Conservation (phyloP, 1,140 invertebrate species). For the Leptinotarsa undecemlineata region DNA sequence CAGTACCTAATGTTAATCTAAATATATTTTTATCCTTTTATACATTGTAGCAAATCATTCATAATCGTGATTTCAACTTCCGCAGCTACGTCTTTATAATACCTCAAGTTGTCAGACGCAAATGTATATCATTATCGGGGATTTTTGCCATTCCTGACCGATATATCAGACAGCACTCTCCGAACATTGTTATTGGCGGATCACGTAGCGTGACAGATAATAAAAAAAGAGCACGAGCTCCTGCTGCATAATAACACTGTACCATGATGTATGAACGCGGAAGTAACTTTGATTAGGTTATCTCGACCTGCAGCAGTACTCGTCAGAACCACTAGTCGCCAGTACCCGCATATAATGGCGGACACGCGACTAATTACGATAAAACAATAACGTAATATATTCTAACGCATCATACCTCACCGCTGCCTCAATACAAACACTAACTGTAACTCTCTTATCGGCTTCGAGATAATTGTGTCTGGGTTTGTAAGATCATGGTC, state of each 20-base stretch:
- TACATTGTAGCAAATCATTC: too few relatives aligned
- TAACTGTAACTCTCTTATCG: constrained; percentile 1
- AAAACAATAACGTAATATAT: constrained; percentile 8
- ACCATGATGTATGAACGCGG: constrained; percentile 7
- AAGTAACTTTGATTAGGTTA: constrained; percentile 5
- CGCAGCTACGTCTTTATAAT: too few relatives aligned
- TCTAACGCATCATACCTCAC: not conserved
- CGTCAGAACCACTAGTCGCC: constrained; percentile 1
- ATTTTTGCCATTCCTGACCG: not conserved
- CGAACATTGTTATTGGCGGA: not conserved
- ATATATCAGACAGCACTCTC: not conserved
- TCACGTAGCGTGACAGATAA: not conserved
- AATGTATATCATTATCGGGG: too few relatives aligned
- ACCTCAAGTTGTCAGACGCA: too few relatives aligned
- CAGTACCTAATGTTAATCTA: too few relatives aligned
- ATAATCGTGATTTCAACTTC: too few relatives aligned
- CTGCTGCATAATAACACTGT: not conserved
- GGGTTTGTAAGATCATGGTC: constrained; percentile 5
- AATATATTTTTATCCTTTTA: too few relatives aligned
- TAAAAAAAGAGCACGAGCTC: not conserved
- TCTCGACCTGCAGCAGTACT: not conserved
- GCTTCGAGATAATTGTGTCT: not conserved
- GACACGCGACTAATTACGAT: not conserved
- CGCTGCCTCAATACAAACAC: not conserved
- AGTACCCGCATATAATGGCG: not conserved